Evolutionary conservation across 2,888 invertebrate species (phyloP), one percentile per base, ranked within the genome.

Genomic region (Oscheius sp.): DNA sequence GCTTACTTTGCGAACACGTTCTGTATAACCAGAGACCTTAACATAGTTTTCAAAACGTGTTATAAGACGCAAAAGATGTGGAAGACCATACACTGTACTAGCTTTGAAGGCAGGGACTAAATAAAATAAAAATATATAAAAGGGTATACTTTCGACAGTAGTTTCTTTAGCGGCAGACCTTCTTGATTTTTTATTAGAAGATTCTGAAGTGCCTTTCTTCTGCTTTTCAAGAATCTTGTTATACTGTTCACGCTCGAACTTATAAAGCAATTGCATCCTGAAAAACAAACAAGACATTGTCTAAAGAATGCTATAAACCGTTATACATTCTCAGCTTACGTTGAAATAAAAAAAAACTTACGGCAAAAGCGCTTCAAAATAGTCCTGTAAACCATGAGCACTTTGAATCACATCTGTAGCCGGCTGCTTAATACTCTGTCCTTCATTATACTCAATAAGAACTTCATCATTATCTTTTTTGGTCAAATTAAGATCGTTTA

Each of bases 251-350:
- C 69, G 63, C 30, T 76, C 76, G 44, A 44, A 36, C 28, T 72
- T 69, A 71, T 76, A 76, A 38, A 76, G 61, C 44, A 74, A 45
- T 28, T 74, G 70, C 41, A 38, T 54, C 1, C 75, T 75, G 61
- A 33, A 73, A 70, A 30, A 9, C n/a, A n/a, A n/a, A n/a, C n/a
- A n/a, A n/a, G n/a, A n/a, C n/a, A n/a, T n/a, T n/a, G n/a, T n/a
- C n/a, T n/a, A n/a, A 20, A 33, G 9, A n/a, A 4, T 54, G 2
- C 6, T 4, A 17, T 30, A 33, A 54, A 26, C 4, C 4, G 12
- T 3, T 3, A 12, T 26, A 17, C 49, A 49, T 22, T 8, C 3
- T 26, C 17, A n/a, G 12, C 28, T 17, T n/a, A 26, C 20, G 47
- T 24, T 54, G 17, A 30, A 3, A 17, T 14, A 33, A 28, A 30